These are phyloP conservation scores for Pseudorhiza aurosa DNA, from an alignment of 30 jellyfish, hydroid and myxozoan genomes.

Conservation along the genomic window DNA sequence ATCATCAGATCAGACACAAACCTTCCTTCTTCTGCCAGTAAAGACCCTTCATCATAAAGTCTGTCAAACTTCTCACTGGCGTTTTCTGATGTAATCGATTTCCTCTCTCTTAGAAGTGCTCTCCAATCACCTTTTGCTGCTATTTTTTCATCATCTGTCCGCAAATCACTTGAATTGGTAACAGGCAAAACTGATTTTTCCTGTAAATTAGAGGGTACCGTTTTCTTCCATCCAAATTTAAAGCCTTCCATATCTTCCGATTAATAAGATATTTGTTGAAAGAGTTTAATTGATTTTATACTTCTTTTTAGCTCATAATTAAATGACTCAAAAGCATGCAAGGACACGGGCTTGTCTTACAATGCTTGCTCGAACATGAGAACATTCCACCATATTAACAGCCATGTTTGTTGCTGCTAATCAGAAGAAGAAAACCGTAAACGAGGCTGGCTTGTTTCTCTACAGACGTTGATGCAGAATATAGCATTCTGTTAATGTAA, in stretches of 20 bases:
- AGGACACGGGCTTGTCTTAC: too few species aligned
- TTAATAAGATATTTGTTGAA: too few species aligned
- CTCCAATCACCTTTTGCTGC: slow-evolving; percentile 55
- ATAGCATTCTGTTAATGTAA: too few species aligned
- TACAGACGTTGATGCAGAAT: too few species aligned
- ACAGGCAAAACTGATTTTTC: slow-evolving; percentile 19
- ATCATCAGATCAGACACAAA: not conserved
- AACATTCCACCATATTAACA: too few species aligned
- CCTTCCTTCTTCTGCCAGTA: slow-evolving; percentile 74
- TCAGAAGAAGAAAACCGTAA: too few species aligned
- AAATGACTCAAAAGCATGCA: too few species aligned
- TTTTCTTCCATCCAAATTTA: slow-evolving; percentile 66
- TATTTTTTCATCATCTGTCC: slow-evolving; percentile 17
- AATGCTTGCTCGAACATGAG: too few species aligned
- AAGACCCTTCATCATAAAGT: slow-evolving; percentile 55
- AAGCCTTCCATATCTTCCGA: slow-evolving; percentile 37
- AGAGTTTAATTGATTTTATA: too few species aligned
- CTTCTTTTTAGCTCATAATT: too few species aligned
- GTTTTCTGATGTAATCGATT: slow-evolving; percentile 11
- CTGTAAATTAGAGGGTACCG: slow-evolving; percentile 16
- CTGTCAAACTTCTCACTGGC: slow-evolving; percentile 22
- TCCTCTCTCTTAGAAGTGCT: slow-evolving; percentile 10
- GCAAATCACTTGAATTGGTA: not conserved
- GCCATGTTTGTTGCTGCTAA: too few species aligned
- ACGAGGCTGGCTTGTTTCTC: too few species aligned